Percentiles rank a stretch among this genome's conserved stretches.
Evolutionary conservation across 2,113 vertebrate species (phyloP).

Genomic region (Castor canadensis): DNA sequence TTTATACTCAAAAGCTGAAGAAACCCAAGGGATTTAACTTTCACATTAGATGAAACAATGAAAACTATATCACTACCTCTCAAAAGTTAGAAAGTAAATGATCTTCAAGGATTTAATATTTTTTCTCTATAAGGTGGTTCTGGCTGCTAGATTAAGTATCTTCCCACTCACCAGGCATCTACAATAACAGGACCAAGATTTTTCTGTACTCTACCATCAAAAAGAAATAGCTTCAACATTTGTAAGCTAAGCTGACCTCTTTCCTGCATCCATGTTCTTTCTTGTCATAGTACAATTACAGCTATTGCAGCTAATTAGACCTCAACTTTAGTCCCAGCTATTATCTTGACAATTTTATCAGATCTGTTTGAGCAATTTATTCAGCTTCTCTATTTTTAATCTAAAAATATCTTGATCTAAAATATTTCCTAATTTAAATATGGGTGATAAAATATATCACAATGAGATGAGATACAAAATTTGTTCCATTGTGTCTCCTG

Average conservation of each 20-base stretch:
- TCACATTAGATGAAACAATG: not conserved
- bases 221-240: not conserved
- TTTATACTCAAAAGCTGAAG: not conserved
- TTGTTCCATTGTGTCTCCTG: not conserved
- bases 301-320: not conserved
- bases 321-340: not conserved
- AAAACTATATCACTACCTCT: not conserved
- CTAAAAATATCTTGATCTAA: not conserved
- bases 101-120: not conserved
- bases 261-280: not conserved
- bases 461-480: not conserved
- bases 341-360: not conserved
- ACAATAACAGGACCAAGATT: not conserved
- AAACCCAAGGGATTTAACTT: not conserved
- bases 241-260: not conserved
- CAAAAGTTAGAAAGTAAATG: not conserved
- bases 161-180: not conserved
- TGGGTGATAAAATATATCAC: not conserved
- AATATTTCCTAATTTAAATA: not conserved
- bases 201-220: not conserved
- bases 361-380: not conserved
- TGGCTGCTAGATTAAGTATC: not conserved
- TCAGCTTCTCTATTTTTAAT: not conserved
- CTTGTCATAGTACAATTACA: not conserved
- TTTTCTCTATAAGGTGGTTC: not conserved